A percentile compares a stretch with the other conserved stretches of the same genome.
These are phyloP conservation scores for Dermolepida albohirtum DNA, from an alignment of 2,888 invertebrate species.

Conservation along the genomic window DNA sequence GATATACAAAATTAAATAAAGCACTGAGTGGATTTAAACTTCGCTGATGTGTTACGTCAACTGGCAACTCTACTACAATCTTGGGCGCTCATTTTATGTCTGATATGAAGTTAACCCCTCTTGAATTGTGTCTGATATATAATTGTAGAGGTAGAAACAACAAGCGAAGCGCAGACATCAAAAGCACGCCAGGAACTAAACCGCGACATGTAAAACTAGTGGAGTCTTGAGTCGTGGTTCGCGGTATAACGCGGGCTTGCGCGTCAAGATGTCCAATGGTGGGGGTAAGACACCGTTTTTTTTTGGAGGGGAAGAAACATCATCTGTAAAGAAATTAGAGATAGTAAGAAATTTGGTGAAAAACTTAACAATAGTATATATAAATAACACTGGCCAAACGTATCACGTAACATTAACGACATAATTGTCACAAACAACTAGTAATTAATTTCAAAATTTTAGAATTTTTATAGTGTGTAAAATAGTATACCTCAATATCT, in stretches of 20 bases:
- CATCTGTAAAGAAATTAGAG: constrained; percentile 56
- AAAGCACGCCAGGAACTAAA: constrained; percentile 51
- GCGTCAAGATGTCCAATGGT: constrained; percentile 57
- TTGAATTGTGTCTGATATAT: constrained; percentile 18
- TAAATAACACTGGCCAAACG: neutral
- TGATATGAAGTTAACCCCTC: constrained; percentile 26
- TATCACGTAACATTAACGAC: neutral
- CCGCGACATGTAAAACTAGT: constrained; percentile 49
- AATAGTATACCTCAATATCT: constrained; percentile 6
- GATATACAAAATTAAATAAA: constrained; percentile 4
- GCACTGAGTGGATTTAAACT: constrained; percentile 6
- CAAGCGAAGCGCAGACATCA: constrained; percentile 46
- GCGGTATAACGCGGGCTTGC: constrained; percentile 56
- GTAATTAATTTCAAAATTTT: no score
- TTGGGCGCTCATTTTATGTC: constrained; percentile 24
- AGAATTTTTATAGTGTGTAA: no score
- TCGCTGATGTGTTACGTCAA: neutral
- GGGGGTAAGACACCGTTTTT: constrained; percentile 57
- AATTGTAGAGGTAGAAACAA: constrained; percentile 32
- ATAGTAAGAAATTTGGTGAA: constrained; percentile 43
- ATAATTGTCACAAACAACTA: neutral
- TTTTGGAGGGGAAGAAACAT: constrained; percentile 53
- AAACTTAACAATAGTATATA: neutral
- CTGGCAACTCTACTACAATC: constrained; percentile 15
- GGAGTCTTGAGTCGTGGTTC: constrained; percentile 49